These are phyloP conservation scores for Carlito syrichta DNA, from an alignment of 2,113 vertebrate species.

Conservation along the genomic window DNA sequence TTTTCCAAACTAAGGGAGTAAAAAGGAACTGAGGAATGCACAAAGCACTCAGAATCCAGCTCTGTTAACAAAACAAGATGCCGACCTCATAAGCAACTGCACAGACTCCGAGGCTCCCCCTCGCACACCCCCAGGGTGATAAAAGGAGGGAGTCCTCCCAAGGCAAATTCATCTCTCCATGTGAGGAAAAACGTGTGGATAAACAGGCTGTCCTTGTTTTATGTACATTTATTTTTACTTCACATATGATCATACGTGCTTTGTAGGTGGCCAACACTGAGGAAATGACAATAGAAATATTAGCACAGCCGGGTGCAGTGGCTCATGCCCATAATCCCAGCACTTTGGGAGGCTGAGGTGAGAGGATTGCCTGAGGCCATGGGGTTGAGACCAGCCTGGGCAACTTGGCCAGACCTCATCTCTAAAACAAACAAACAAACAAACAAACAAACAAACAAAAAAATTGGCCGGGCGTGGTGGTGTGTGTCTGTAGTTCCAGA, in stretches of 20 bases:
- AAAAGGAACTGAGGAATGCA: not conserved
- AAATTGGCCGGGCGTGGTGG: too few relatives aligned
- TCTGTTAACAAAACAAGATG: not conserved
- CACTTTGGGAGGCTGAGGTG: too few relatives aligned
- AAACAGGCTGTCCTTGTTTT: not conserved
- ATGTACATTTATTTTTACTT: not conserved
- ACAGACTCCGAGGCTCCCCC: not conserved
- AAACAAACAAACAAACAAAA: too few relatives aligned
- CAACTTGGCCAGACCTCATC: too few relatives aligned
- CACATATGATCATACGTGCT: not conserved
- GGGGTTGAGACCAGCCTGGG: too few relatives aligned
- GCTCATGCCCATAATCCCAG: too few relatives aligned
- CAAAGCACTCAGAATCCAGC: not conserved
- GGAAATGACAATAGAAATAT: not conserved
- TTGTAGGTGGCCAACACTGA: not conserved
- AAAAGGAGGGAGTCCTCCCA: too few relatives aligned
- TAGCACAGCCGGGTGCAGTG: not conserved
- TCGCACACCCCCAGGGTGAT: not conserved
- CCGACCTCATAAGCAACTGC: not conserved
- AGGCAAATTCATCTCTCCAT: not conserved
- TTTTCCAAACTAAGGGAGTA: not conserved
- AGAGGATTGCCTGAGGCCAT: too few relatives aligned
- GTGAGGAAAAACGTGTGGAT: rapidly evolving
- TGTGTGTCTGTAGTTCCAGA: too few relatives aligned
- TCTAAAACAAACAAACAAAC: too few relatives aligned